A percentile compares a stretch with the other conserved stretches of the same genome.
Conservation (phyloP, 2,113 vertebrate species). For the Indicator maculatus region DNA sequence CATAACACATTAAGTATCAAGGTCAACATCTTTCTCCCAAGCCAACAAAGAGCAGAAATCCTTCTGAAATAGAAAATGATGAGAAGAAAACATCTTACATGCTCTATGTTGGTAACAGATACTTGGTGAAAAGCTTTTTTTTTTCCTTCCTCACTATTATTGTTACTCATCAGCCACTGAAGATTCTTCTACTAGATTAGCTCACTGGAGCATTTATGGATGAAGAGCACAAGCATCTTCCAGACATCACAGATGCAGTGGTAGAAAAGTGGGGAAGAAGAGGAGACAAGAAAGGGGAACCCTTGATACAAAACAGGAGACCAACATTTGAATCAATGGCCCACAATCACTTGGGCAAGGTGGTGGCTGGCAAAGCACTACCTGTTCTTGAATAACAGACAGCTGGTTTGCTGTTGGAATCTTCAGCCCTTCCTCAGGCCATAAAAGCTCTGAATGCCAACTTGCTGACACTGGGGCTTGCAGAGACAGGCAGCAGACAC, state of each 20-base stretch:
- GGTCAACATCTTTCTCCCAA: background rate
- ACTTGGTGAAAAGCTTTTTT: background rate
- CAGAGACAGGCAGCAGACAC: background rate
- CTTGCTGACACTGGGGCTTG: fast-evolving
- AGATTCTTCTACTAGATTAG: background rate
- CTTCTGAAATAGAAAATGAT: background rate
- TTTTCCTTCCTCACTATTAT: background rate
- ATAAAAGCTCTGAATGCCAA: background rate
- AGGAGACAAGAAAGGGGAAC: background rate
- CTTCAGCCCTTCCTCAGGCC: background rate
- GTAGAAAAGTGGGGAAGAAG: background rate
- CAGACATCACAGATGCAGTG: background rate
- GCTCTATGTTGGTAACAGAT: background rate
- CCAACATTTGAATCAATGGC: background rate
- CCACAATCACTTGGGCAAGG: background rate
- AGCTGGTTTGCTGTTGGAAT: background rate
- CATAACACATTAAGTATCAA: background rate
- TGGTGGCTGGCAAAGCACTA: background rate
- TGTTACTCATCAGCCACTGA: background rate
- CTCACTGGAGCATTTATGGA: background rate
- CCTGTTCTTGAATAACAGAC: background rate
- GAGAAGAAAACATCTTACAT: background rate
- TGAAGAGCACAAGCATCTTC: fast-evolving
- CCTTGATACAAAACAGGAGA: background rate
- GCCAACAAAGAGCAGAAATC: background rate